Evolutionary conservation across 2,888 invertebrate genomes (phyloP), one percentile per base, ranked within the genome.

Genomic region (Empis livida): DNA sequence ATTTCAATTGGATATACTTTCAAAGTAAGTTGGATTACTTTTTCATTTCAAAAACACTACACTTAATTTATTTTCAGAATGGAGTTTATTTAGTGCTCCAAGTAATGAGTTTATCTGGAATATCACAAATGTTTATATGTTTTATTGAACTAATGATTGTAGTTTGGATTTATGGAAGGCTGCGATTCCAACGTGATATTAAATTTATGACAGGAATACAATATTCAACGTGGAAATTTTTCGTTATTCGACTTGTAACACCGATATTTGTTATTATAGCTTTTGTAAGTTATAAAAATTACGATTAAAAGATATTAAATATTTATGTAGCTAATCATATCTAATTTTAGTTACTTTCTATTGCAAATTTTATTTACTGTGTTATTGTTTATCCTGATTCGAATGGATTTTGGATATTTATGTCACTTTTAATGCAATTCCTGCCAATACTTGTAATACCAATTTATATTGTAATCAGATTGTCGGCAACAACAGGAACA

Each of bases 91-190:
- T 20, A 23, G 9, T 27, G 4, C 14, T n/a, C 14, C 20, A 3
- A 6, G 9, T 27, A 9, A 14, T 41, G 5, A 13, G 10, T n/a
- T 3, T 14, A 27, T 23, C 41, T n/a, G 27, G 41, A 16, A 8
- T n/a, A 23, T 9, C 88, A 76, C 47, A 89, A 71, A 64, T 89
- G 87, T 2, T 88, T 86, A 51, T 89, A 86, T 89, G 73, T 39
- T 67, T 67, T 0, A n/a, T 55, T 10, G 49, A 54, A 10, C 14
- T 55, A 3, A 44, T 55, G 8, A 46, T 54, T 9, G 46, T 54
- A 2, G 43, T 52, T 2, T 54, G 54, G 53, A 14, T 54, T 15
- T 55, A 54, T 45, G 55, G 55, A 13, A 44, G 52, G 2, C 44
- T 47, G 5, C 39, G 55, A 1, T 52, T 55, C n/a, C 50, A 53